phyloP scores from a whole-genome alignment of 2,113 vertebrate genomes.

The Cacatua alba region DNA sequence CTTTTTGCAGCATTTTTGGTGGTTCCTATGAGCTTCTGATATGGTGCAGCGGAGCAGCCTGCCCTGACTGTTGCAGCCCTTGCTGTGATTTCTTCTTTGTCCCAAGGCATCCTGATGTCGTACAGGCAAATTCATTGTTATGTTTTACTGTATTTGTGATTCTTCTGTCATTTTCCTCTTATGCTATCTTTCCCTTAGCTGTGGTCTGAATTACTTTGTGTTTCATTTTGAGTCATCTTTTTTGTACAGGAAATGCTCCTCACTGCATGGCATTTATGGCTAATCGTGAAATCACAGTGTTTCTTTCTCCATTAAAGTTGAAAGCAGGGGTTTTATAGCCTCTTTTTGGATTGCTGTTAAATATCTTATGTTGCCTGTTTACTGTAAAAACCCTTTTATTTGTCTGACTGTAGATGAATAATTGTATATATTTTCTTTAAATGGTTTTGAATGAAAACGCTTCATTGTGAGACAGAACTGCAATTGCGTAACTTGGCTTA shows the following conservation, averaged over 20 bases:
- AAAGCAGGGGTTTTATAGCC: neutral
- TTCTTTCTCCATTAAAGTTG: neutral
- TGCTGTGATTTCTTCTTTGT: neutral
- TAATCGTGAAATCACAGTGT: neutral
- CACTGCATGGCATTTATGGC: neutral
- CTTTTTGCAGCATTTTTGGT: neutral
- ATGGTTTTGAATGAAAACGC: neutral
- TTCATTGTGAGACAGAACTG: neutral
- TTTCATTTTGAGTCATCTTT: constrained; percentile 11
- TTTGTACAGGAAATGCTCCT: neutral
- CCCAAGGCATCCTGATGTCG: neutral
- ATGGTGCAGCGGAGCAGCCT: neutral
- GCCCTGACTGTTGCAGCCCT: neutral
- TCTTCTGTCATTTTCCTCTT: neutral
- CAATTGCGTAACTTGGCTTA: neutral
- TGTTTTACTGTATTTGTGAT: neutral
- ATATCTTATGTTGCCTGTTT: neutral
- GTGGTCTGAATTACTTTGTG: neutral
- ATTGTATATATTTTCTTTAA: constrained; percentile 19
- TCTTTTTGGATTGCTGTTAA: neutral
- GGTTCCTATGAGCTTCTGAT: neutral
- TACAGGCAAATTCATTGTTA: neutral
- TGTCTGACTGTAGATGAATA: neutral
- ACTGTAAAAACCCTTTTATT: constrained; percentile 15
- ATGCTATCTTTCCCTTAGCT: neutral